Base-by-base conservation (phyloP, 2,888 invertebrate genomes). In the Drosophila nr. fundita region DNA sequence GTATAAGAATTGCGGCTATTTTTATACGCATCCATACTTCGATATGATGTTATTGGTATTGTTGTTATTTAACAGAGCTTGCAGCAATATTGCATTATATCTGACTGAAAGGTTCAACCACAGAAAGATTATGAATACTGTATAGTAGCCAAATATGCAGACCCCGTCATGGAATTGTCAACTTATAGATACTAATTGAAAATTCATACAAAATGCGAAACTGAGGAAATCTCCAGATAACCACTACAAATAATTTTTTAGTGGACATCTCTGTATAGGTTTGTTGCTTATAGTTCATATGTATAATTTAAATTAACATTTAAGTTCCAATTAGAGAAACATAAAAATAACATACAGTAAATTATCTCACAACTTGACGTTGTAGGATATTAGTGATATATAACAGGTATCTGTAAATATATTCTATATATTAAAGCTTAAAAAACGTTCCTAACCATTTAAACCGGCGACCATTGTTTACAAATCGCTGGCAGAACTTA, bases 181-280 rank as follows among this genome's bases (percentile, higher is more conserved):
- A 75, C 78, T 80, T 80, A 80, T 78, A 68, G 75, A 70, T 75
- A 70, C 78, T 76, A 71, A 76, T 77, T 77, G 78, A 80, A 76
- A 80, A 78, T 76, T 78, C 73, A 73, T 76, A 65, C 73, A 67
- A 69, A 73, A 68, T 63, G 68, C 60, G 49, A 61, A 68, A 60
- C 67, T 11, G 54, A 55, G 42, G 71, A 54, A 61, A 73, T 73
- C 59, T 66, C 36, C 63, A 76, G 64, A 54, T 73, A 67, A 42
- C 11, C 11, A 42, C 21, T 13, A 42, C 6, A 42, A 42, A 42
- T 21, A 1, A 21, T 42, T 42, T 42, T 42, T 42, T 42, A 40
- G 4, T 5, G 11, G 11, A 40, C 4, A 40, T 11, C 2, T 21
- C 10, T 45, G 21, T 21, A 13, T 21, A 21, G 21, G 21, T 71